Percentiles rank a stretch among this genome's conserved stretches.
These are phyloP conservation scores for Linnaemya tessellans DNA, from an alignment of 2,888 invertebrate species.

Conservation along the genomic window DNA sequence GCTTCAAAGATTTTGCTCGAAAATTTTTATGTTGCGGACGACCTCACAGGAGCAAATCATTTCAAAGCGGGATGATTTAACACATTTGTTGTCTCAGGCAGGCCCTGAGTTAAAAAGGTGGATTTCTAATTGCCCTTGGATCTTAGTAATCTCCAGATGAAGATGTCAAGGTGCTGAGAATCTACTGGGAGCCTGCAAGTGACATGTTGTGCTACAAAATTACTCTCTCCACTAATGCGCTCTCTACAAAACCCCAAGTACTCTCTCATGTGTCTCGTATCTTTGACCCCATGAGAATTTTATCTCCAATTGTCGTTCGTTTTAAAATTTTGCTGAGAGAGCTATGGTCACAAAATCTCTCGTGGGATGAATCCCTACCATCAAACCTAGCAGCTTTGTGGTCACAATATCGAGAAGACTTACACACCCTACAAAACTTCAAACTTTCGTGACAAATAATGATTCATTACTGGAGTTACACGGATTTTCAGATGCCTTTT, in stretches of 20 bases:
- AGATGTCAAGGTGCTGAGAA: conserved; percentile 28
- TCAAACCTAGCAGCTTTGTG: too few relatives aligned
- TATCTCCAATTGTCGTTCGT: conserved; percentile 30
- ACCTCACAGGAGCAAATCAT: conserved; percentile 59
- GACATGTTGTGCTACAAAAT: conserved; percentile 30
- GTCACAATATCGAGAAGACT: too few relatives aligned
- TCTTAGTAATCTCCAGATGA: conserved; percentile 5
- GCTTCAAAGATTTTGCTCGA: conserved; percentile 58
- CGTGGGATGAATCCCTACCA: too few relatives aligned
- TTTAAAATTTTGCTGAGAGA: conserved; percentile 50
- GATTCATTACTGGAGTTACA: too few relatives aligned
- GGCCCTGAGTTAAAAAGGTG: conserved; percentile 46
- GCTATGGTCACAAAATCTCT: too few relatives aligned
- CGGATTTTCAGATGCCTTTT: too few relatives aligned
- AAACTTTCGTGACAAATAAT: too few relatives aligned
- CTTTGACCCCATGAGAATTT: conserved; percentile 40
- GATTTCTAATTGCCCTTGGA: conserved; percentile 13
- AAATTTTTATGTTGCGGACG: conserved; percentile 72
- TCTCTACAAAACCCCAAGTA: too few relatives aligned
- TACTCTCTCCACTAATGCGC: neutral
- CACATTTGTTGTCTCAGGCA: neutral
- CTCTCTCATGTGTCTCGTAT: too few relatives aligned
- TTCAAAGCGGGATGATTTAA: conserved; percentile 7
- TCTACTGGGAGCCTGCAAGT: conserved; percentile 6
- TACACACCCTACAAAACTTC: too few relatives aligned